Conservation (phyloP, 1,140 invertebrate species). For the Drosophila ananassae region DNA sequence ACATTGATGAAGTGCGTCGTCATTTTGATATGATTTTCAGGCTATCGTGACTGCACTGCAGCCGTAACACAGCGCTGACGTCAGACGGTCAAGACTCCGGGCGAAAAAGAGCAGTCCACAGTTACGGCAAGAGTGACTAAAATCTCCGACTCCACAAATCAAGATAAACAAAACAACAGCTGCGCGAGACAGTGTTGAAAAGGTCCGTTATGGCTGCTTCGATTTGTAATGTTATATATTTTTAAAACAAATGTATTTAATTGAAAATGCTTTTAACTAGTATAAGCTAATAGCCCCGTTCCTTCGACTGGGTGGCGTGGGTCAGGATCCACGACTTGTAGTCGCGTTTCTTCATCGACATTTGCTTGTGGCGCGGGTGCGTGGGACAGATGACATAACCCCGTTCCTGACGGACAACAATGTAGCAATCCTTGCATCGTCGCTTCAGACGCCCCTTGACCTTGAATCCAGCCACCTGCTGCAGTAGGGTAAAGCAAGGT, state of each 20-base stretch:
- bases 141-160: constrained; percentile 10
- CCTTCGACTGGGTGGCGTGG: constrained; percentile 88
- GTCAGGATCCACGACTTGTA: constrained; percentile 89
- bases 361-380: constrained; percentile 92
- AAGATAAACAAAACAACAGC: constrained; percentile 41
- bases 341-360: constrained; percentile 87
- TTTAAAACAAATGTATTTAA: constrained; percentile 19
- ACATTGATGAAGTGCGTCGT: constrained; percentile 85
- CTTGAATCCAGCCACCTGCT: constrained; percentile 81
- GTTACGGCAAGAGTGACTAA: constrained; percentile 29
- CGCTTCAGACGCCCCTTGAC: constrained; percentile 86
- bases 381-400: constrained; percentile 90
- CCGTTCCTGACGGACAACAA: constrained; percentile 88
- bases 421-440: constrained; percentile 91
- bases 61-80: constrained; percentile 30
- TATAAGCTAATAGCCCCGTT: constrained; percentile 85
- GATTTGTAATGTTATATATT: constrained; percentile 14
- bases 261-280: constrained; percentile 16
- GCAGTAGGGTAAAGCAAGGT: constrained; percentile 55
- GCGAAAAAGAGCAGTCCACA: constrained; percentile 4
- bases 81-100: constrained; percentile 22
- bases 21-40: constrained; percentile 69
- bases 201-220: background rate
- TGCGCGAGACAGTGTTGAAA: constrained; percentile 27
- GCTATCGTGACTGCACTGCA: constrained; percentile 22